phyloP scores from a whole-genome alignment of 2,888 invertebrate genomes.

The Apoderus coryli region DNA sequence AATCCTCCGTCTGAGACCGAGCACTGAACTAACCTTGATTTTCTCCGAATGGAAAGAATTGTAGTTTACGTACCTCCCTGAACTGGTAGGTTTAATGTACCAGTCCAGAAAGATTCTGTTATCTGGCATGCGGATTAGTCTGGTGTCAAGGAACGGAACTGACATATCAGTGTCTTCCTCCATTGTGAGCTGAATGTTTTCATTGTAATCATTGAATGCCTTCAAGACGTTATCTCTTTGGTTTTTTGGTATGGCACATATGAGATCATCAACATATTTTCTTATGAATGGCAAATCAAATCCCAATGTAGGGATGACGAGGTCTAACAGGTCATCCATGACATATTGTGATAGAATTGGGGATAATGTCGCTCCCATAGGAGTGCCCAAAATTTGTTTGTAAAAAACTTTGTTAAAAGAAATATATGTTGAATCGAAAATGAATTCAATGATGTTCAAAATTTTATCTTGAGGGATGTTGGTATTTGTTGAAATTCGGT shows the following conservation, averaged over 20 bases:
- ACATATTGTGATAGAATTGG: constrained; percentile 5
- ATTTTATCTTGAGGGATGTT: too few relatives aligned
- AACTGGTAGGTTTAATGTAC: constrained; percentile 13
- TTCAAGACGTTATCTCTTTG: too few relatives aligned
- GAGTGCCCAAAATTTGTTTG: constrained; percentile 8
- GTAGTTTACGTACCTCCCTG: constrained; percentile 12
- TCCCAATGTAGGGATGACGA: constrained; percentile 2
- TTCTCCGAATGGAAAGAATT: constrained; percentile 9
- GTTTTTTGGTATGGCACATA: too few relatives aligned
- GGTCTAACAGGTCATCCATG: constrained; percentile 9
- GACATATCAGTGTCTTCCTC: constrained; percentile 5
- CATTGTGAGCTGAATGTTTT: too few relatives aligned
- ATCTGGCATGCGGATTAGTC: constrained; percentile 8
- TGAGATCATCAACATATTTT: constrained; percentile 4
- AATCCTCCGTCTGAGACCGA: neutral
- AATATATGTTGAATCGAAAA: constrained; percentile 1
- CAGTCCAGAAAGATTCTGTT: constrained; percentile 12
- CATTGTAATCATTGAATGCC: too few relatives aligned
- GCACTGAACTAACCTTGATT: constrained; percentile 7
- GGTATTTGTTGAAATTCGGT: too few relatives aligned
- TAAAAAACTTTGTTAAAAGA: constrained; percentile 5
- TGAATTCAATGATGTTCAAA: neutral
- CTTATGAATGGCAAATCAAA: constrained; percentile 4
- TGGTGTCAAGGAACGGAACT: constrained; percentile 14
- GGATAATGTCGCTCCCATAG: constrained; percentile 8